These are phyloP conservation scores for Nansenia antarctica DNA, from an alignment of 2,113 vertebrate species.

Conservation along the genomic window DNA sequence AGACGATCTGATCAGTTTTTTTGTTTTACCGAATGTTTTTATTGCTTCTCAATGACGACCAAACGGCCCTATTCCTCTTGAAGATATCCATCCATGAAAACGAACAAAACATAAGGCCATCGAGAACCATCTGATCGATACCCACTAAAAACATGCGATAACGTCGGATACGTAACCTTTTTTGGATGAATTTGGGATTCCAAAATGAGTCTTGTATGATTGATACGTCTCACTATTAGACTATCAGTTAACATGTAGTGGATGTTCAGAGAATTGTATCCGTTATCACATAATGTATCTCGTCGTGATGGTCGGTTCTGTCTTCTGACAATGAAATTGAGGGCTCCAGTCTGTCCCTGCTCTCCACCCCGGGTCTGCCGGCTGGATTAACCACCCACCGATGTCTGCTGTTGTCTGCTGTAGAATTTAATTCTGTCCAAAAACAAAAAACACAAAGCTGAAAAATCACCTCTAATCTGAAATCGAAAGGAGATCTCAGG, in stretches of 20 bases:
- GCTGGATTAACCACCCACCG: not conserved
- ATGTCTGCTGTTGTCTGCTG: not conserved
- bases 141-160: slow-evolving; percentile 33
- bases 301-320: not conserved
- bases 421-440: not conserved
- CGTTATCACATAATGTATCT: too few relatives aligned
- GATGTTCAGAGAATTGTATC: not conserved
- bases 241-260: slow-evolving; percentile 2
- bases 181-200: slow-evolving; percentile 1
- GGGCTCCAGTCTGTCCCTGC: not conserved
- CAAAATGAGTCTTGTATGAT: slow-evolving; percentile 5
- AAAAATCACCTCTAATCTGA: not conserved
- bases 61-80: not conserved
- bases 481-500: slow-evolving; percentile 27
- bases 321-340: not conserved
- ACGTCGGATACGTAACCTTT: slow-evolving; percentile 24
- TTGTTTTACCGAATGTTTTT: not conserved
- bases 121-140: not conserved
- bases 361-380: not conserved
- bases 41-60: not conserved
- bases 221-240: not conserved
- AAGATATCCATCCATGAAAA: slow-evolving; percentile 1
- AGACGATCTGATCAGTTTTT: not conserved
- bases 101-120: too few relatives aligned
- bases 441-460: not conserved